These are phyloP conservation scores for Platyscapa corneri DNA, from an alignment of 1,140 invertebrate genomes.

Conservation along the genomic window DNA sequence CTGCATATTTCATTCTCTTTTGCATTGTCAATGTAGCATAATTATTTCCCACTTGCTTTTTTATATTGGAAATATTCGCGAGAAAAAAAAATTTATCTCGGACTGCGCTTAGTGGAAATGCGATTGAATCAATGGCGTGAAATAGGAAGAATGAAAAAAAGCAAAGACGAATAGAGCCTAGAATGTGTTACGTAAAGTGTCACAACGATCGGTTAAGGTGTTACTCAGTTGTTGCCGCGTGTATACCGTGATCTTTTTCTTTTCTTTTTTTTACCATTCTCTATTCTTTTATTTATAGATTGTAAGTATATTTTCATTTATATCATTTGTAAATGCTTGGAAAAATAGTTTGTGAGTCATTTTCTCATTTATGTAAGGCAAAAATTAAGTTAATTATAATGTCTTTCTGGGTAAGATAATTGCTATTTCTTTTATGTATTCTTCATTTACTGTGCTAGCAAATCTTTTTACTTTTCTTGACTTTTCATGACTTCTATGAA, in stretches of 20 bases:
- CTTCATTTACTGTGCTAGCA: neutral
- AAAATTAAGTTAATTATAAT: neutral
- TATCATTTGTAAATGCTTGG: neutral
- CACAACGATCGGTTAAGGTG: neutral
- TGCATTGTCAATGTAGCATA: neutral
- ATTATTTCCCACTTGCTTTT: neutral
- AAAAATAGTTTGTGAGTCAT: neutral
- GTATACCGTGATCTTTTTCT: neutral
- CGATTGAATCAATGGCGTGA: neutral
- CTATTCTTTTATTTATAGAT: neutral
- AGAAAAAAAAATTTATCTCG: neutral
- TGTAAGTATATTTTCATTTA: neutral
- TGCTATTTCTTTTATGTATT: slow-evolving; percentile 18
- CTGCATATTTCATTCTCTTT: neutral
- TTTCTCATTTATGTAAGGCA: neutral
- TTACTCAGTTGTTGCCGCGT: neutral
- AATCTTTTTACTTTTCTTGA: neutral
- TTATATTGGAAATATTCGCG: neutral
- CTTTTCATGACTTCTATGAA: slow-evolving; percentile 28
- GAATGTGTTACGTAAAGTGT: neutral
- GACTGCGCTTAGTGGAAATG: neutral
- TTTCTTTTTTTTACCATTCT: neutral
- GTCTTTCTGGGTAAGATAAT: neutral
- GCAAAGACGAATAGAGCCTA: neutral
- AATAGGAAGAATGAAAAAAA: neutral